Conservation (phyloP, 2,797 vertebrate species). For the Antennarius maculatus region DNA sequence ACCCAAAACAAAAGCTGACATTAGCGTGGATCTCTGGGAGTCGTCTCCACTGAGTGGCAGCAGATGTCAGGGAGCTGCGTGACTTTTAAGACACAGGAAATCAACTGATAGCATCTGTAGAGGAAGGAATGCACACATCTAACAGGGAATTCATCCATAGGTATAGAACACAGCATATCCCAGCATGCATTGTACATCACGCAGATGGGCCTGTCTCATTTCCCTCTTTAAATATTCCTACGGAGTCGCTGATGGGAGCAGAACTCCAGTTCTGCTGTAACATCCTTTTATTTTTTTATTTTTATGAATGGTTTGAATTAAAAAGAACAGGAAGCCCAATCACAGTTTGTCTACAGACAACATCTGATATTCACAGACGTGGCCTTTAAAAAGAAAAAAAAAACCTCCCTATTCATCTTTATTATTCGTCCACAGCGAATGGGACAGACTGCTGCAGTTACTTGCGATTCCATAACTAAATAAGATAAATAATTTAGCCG, state of each 20-base stretch:
- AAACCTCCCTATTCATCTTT: conserved; percentile 34
- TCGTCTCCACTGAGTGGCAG: too few species aligned
- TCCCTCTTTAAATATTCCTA: conserved; percentile 40
- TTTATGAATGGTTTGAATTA: conserved; percentile 25
- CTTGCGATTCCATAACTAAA: conserved; percentile 67
- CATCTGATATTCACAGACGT: conserved; percentile 34
- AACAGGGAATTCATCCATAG: too few species aligned
- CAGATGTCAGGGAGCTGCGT: too few species aligned
- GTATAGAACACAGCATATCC: too few species aligned
- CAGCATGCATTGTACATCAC: conserved; percentile 29
- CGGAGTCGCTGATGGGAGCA: conserved; percentile 25
- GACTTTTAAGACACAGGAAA: too few species aligned
- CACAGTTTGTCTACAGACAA: conserved; percentile 22
- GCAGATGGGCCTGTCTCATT: conserved; percentile 43
- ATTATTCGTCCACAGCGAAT: conserved; percentile 35
- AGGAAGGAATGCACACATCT: too few species aligned
- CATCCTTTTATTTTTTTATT: conserved; percentile 12
- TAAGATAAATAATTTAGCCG: conserved; percentile 82
- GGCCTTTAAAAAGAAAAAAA: conserved; percentile 53
- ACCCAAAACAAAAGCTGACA: too few species aligned
- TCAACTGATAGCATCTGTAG: too few species aligned
- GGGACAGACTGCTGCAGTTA: conserved; percentile 27
- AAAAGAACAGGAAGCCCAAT: conserved; percentile 20
- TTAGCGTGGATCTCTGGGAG: too few species aligned
- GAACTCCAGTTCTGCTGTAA: conserved; percentile 36